Percentiles rank a stretch among this genome's conserved stretches.
Conservation (phyloP, 2,888 invertebrate genomes). For the Brachynemurus nebulosus region DNA sequence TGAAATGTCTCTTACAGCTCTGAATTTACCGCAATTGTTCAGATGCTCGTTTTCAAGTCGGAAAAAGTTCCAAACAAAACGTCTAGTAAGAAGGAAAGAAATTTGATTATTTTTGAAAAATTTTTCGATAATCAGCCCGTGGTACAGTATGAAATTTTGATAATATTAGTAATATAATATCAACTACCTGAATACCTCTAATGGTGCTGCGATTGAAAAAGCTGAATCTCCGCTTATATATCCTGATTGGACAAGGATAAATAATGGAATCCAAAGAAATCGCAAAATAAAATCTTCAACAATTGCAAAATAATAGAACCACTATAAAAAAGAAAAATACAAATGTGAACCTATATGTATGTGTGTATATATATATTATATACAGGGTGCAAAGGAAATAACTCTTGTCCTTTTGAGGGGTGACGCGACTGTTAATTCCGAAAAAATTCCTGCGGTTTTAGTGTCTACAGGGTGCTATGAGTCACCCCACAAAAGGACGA, state of each 20-base stretch:
- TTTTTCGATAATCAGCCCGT: neutral
- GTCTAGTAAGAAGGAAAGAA: slow-evolving; percentile 29
- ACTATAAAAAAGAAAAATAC: slow-evolving; percentile 32
- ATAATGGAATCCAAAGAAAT: slow-evolving; percentile 63
- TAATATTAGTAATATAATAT: neutral
- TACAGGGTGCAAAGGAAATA: too few relatives aligned
- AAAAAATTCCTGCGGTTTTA: too few relatives aligned
- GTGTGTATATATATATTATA: too few relatives aligned
- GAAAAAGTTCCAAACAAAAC: slow-evolving; percentile 83
- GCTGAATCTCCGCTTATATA: slow-evolving; percentile 50
- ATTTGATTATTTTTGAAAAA: slow-evolving; percentile 1
- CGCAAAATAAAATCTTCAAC: slow-evolving; percentile 65
- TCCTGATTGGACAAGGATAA: slow-evolving; percentile 50
- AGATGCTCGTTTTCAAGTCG: slow-evolving; percentile 80
- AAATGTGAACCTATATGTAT: too few relatives aligned
- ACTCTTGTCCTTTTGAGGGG: too few relatives aligned
- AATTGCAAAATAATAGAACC: slow-evolving; percentile 73
- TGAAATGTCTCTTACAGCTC: slow-evolving; percentile 75
- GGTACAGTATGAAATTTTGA: neutral
- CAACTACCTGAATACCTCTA: slow-evolving; percentile 50
- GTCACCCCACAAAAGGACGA: too few relatives aligned
- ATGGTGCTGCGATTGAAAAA: slow-evolving; percentile 47
- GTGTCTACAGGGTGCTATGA: too few relatives aligned
- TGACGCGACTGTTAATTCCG: too few relatives aligned
- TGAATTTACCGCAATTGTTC: slow-evolving; percentile 79